Conservation (phyloP, 2,888 invertebrate genomes). For the Hirudinaria manillensis region DNA sequence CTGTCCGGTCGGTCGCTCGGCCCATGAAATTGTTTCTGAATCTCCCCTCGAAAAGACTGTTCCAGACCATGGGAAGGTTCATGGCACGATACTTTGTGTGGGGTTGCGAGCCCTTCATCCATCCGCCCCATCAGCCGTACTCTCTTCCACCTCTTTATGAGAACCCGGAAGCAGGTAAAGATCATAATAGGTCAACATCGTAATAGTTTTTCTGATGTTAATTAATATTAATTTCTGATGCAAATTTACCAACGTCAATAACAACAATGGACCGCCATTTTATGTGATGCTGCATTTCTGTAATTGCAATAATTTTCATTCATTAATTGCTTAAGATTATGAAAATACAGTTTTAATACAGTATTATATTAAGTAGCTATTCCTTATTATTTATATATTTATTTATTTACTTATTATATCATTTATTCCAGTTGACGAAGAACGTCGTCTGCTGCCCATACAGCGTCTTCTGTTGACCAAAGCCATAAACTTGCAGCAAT, state of each 20-base stretch:
- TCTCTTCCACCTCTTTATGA: conserved; percentile 11
- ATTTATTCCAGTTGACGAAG: background rate
- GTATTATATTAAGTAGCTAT: no score
- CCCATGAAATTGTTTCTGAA: conserved; percentile 7
- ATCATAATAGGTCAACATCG: no score
- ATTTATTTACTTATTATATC: background rate
- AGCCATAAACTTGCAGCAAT: conserved; percentile 8
- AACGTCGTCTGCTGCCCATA: background rate
- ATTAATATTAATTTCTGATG: no score
- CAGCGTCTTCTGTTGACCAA: conserved; percentile 18
- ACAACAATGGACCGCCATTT: no score
- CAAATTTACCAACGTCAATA: no score
- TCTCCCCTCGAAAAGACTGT: background rate
- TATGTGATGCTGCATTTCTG: no score
- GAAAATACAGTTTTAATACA: no score
- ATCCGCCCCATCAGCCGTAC: conserved; percentile 22
- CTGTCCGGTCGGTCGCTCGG: no score
- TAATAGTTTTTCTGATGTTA: no score
- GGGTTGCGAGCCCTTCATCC: conserved; percentile 2
- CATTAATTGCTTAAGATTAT: no score
- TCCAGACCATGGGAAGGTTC: conserved; percentile 23
- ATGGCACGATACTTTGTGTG: conserved; percentile 17
- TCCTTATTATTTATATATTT: background rate
- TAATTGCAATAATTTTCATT: no score
- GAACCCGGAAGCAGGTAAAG: background rate